Conservation (phyloP, 2,797 vertebrate genomes). For the Poecilia picta region DNA sequence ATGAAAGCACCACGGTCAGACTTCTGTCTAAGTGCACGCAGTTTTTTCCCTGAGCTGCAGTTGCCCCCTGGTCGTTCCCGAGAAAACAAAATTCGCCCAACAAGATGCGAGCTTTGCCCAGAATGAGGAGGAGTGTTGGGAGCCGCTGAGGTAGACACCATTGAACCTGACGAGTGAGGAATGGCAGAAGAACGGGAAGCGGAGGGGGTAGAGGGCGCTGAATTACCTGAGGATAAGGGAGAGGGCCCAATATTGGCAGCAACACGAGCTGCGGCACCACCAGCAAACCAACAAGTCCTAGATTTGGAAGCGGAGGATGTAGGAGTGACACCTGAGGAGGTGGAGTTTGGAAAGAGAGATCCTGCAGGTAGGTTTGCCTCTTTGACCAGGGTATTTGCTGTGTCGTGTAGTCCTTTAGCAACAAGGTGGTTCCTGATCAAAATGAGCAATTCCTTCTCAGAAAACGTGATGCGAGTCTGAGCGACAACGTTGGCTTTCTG, state of each 20-base stretch:
- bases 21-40: constrained; percentile 90
- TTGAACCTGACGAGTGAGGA: constrained; percentile 44
- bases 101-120: constrained; percentile 77
- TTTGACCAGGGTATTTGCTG: constrained; percentile 84
- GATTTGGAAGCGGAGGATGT: constrained; percentile 78
- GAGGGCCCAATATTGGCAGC: constrained; percentile 75
- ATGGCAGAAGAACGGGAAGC: constrained; percentile 61
- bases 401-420: constrained; percentile 92
- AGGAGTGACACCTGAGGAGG: constrained; percentile 81
- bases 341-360: constrained; percentile 78
- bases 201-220: constrained; percentile 9
- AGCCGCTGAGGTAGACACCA: constrained; percentile 15
- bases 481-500: constrained; percentile 95
- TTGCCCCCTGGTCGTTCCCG: constrained; percentile 85
- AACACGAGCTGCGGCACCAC: constrained; percentile 83
- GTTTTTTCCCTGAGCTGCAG: constrained; percentile 80
- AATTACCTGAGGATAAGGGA: constrained; percentile 1
- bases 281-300: constrained; percentile 87
- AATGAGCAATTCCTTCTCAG: constrained; percentile 93
- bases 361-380: constrained; percentile 90
- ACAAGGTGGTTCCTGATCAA: constrained; percentile 94
- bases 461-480: constrained; percentile 92
- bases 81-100: constrained; percentile 92
- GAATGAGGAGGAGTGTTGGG: constrained; percentile 45
- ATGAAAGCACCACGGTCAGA: constrained; percentile 96